These are phyloP conservation scores for Nycteola revayana DNA, from an alignment of 2,888 invertebrate species.

Conservation along the genomic window DNA sequence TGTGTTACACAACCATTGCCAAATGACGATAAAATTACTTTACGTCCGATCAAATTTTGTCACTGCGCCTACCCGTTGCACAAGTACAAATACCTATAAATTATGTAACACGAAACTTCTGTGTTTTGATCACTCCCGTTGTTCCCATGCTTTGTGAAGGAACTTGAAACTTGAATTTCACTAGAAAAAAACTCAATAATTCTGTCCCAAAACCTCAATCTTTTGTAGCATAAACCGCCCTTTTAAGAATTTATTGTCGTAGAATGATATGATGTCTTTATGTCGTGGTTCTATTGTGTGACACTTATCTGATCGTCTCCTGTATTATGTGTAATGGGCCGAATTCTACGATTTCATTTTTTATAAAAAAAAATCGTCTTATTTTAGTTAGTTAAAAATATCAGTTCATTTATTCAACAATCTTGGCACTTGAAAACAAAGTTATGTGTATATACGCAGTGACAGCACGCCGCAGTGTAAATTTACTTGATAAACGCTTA, in stretches of 20 bases:
- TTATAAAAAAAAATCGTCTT: too few relatives aligned
- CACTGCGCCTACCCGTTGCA: slow-evolving; percentile 17
- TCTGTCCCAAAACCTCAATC: slow-evolving; percentile 61
- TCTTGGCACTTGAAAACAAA: too few relatives aligned
- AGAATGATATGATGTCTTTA: slow-evolving; percentile 81
- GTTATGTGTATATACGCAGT: too few relatives aligned
- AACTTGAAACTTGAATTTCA: slow-evolving; percentile 50
- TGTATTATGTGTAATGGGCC: slow-evolving; percentile 65
- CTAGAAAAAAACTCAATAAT: slow-evolving; percentile 60
- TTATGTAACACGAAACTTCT: slow-evolving; percentile 47
- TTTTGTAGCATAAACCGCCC: slow-evolving; percentile 75
- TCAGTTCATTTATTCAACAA: background rate
- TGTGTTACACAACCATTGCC: slow-evolving; percentile 13
- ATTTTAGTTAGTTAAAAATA: too few relatives aligned
- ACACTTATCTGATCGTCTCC: slow-evolving; percentile 77
- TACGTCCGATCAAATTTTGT: slow-evolving; percentile 14
- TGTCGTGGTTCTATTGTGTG: slow-evolving; percentile 67
- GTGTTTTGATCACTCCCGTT: slow-evolving; percentile 78
- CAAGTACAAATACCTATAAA: slow-evolving; percentile 47
- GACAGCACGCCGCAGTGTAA: too few relatives aligned
- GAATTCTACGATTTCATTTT: slow-evolving; percentile 44
- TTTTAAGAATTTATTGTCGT: slow-evolving; percentile 75
- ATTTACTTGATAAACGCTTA: slow-evolving; percentile 7
- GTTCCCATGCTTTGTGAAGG: slow-evolving; percentile 66
- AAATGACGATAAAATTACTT: slow-evolving; percentile 31